A percentile compares a stretch with the other conserved stretches of the same genome.
phyloP scores from a whole-genome alignment of 2,797 vertebrate genomes.

The Graptemys geographica region DNA sequence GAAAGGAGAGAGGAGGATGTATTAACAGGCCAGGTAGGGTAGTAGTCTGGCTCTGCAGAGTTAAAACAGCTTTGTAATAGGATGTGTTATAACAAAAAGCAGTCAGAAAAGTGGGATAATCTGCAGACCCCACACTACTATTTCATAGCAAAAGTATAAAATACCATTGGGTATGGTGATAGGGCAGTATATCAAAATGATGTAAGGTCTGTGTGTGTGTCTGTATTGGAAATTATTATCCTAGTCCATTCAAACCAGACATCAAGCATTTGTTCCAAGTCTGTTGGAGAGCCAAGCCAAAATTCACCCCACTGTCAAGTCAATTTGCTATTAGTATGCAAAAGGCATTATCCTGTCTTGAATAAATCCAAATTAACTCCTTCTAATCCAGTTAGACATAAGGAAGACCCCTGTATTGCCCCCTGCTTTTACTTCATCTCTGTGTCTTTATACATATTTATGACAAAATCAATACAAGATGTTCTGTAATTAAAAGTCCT shows the following conservation, averaged over 20 bases:
- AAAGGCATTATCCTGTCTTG: not conserved
- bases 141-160: conserved; percentile 58
- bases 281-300: not conserved
- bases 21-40: not conserved
- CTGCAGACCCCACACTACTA: not conserved
- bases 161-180: not conserved
- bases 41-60: not conserved
- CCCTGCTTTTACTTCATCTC: not conserved
- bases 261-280: not conserved
- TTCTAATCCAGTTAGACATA: not conserved
- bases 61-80: not conserved
- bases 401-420: not conserved
- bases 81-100: conserved; percentile 5
- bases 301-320: not conserved
- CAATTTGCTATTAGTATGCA: not conserved
- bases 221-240: not conserved
- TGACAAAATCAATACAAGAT: not conserved
- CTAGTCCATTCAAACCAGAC: not conserved
- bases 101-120: not conserved
- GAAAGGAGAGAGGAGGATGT: not conserved
- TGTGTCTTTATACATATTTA: not conserved
- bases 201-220: not conserved
- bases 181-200: not conserved
- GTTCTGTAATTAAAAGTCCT: not conserved
- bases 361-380: not conserved